Evolutionary conservation across 2,797 vertebrate species (phyloP), one percentile per base, ranked within the genome.

Genomic region (Hipposideros larvatus): DNA sequence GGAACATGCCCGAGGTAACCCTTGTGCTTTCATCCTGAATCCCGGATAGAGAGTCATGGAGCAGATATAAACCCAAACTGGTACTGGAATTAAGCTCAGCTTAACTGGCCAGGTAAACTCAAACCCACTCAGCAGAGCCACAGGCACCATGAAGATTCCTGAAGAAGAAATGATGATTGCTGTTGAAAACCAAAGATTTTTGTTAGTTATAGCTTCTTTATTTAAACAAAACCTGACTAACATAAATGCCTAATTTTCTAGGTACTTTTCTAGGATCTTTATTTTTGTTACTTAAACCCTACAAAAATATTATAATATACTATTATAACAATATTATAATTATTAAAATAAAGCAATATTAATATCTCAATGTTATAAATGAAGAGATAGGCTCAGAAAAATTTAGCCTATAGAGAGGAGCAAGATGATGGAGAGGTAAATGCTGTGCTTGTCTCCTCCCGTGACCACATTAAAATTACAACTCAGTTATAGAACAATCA

Each of bases 271-370:
- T 74, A 73, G 13, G 16, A 80, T 34, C 15, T 78, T 91, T 74
- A 53, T 63, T 86, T 90, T 94, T 87, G 15, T 83, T 74, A 66
- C 87, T 91, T 89, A 11, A 65, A 48, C 31, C 53, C 84, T 87
- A 92, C 0, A 48, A 63, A 90, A 75, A 87, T 6, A 74, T 88
- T n/a, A 48, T 22, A 82, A 34, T 63, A 85, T 92, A 68, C 80
- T 79, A 57, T 74, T 80, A 31, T 59, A 82, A 43, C 0, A 91
- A 26, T 84, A 57, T 28, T 79, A 11, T 79, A 55, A 79, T 55
- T 75, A 55, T 51, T 87, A 86, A 80, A 34, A 34, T 63, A 37
- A 92, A 92, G n/a, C 86, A 15, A 68, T 61, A 46, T 28, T 66
- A 85, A 73, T 70, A 77, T 63, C n/a, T 71, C 9, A 82, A 14